Evolutionary conservation across 2,888 invertebrate species (phyloP), one percentile per base, ranked within the genome.

Genomic region (Drosophila colorata): DNA sequence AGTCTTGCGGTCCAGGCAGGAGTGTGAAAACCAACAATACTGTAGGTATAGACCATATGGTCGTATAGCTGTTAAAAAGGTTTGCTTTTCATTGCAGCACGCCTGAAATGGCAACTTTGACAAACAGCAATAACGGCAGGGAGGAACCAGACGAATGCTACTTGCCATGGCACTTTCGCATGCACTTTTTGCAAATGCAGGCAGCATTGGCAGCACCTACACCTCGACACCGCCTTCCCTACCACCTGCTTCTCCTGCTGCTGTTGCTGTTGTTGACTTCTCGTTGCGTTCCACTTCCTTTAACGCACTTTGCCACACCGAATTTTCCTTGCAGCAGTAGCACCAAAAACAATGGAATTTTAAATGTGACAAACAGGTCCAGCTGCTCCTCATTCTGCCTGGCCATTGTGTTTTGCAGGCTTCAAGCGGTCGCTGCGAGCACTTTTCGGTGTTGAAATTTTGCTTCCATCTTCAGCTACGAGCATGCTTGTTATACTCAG

Each of bases 51-150:
- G 43, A 35, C 31, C 55, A 57, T 55, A 55, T 57, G 58, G 25
- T 52, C 65, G 58, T 13, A 14, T 33, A 23, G 40, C 41, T 61
- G 73, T 70, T 76, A 76, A 71, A 86, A 85, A 83, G 75, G 88
- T 86, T 86, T 86, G 75, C 72, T 86, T 86, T 88, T 86, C 88
- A 86, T 86, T 88, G 84, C 84, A 73, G 73, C 82, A 84, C 78
- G 84, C 75, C 78, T 86, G 80, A 87, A 82, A 84, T 89, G 87
- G 82, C 82, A 88, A 86, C 86, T 87, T 87, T 84, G 86, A 84
- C 84, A 87, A 87, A 88, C 86, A 88, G 73, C 81, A 77, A 75
- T 63, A 76, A 66, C 59, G 72, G 47, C 60, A 55, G 59, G 48
- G 59, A 65, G 33, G 47, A 73, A 47, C 47, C 41, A 64, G 52